Percentiles rank a stretch among this genome's conserved stretches.
Evolutionary conservation across 2,113 vertebrate genomes (phyloP).

Genomic region (Pogonocichla stellata): DNA sequence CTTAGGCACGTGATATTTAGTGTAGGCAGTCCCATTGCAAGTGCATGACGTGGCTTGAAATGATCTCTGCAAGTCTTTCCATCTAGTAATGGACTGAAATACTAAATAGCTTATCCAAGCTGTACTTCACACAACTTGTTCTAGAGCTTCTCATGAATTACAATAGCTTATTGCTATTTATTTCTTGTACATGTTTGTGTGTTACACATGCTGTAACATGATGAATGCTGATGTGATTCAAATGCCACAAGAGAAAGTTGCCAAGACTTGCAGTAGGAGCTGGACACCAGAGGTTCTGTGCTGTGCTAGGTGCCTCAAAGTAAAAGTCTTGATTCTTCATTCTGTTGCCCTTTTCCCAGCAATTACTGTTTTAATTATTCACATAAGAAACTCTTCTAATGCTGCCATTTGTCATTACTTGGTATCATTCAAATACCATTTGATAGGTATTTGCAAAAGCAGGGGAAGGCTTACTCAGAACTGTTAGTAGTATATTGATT

Average conservation of each 20-base stretch:
- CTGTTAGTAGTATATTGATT: neutral
- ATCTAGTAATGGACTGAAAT: neutral
- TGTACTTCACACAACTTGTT: neutral
- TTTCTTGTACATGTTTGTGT: neutral
- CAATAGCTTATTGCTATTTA: neutral
- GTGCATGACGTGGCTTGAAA: neutral
- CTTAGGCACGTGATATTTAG: accelerated
- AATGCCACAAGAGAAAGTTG: neutral
- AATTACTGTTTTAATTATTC: neutral
- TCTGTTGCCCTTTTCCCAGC: neutral
- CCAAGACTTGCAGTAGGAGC: neutral
- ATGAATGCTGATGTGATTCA: neutral
- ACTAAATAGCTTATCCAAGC: neutral
- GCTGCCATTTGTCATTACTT: neutral
- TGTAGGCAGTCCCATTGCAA: neutral
- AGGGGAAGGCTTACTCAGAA: neutral
- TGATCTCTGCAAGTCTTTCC: neutral
- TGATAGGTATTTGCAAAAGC: neutral
- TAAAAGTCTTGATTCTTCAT: neutral
- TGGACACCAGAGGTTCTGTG: neutral
- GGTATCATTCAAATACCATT: neutral
- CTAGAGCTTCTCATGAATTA: neutral
- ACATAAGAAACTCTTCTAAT: neutral
- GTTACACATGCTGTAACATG: accelerated
- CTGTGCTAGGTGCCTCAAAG: neutral